phyloP scores from a whole-genome alignment of 1,140 invertebrate species.

The Reticulitermes speratus region DNA sequence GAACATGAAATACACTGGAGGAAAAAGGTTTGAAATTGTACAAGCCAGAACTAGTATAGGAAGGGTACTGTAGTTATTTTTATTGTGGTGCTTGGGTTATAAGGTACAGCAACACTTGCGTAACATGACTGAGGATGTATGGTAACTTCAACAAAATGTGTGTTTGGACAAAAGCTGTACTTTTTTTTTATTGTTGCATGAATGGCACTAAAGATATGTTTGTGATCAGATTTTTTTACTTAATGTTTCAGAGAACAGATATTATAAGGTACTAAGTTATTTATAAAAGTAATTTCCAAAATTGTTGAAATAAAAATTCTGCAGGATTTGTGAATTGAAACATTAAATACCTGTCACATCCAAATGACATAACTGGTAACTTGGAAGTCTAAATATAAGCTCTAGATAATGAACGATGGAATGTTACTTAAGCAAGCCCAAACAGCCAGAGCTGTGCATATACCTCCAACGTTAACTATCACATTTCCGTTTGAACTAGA shows the following conservation, averaged over 20 bases:
- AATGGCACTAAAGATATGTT: not conserved
- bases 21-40: not conserved
- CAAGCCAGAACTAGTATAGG: not conserved
- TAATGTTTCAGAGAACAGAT: not conserved
- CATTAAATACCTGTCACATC: not conserved
- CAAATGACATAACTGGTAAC: too few relatives aligned
- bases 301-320: conserved; percentile 10
- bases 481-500: too few relatives aligned
- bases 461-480: too few relatives aligned
- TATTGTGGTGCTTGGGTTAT: conserved; percentile 6
- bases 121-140: not conserved
- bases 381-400: too few relatives aligned
- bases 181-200: not conserved
- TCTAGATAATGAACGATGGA: too few relatives aligned
- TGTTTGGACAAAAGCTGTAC: not conserved
- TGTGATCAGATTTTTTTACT: not conserved
- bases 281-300: not conserved
- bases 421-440: too few relatives aligned
- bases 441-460: too few relatives aligned
- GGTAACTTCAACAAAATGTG: not conserved
- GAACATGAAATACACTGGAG: not conserved
- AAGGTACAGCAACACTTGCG: conserved; percentile 1
- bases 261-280: not conserved
- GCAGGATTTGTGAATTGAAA: not conserved
- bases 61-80: not conserved